phyloP scores from a whole-genome alignment of 2,113 vertebrate genomes.

The Andinoacara biseriatus region DNA sequence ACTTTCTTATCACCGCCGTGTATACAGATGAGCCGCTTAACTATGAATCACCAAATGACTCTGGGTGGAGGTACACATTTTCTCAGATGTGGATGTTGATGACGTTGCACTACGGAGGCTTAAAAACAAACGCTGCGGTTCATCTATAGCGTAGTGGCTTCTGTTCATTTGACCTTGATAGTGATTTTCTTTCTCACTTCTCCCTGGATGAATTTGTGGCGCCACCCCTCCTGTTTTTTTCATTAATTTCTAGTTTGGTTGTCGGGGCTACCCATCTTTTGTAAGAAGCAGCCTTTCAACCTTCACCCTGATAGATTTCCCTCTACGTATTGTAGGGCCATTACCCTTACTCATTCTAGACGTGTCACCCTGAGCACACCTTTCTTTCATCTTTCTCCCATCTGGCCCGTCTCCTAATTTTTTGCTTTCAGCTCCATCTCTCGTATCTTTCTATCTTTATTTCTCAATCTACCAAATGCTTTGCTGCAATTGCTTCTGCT shows the following conservation, averaged over 20 bases:
- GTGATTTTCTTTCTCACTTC: conserved; percentile 13
- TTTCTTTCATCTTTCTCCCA: conserved; percentile 35
- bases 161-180: conserved; percentile 37
- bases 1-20: conserved; percentile 41
- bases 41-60: conserved; percentile 42
- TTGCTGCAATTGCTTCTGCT: conserved; percentile 19
- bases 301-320: conserved; percentile 56
- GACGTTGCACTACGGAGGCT: not conserved
- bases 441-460: conserved; percentile 28
- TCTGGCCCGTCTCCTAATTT: conserved; percentile 8
- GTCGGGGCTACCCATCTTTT: conserved; percentile 29
- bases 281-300: conserved; percentile 43
- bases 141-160: conserved; percentile 1
- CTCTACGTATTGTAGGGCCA: conserved; percentile 34
- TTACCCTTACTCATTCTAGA: conserved; percentile 55
- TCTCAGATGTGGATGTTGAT: not conserved
- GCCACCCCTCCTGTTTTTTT: conserved; percentile 13
- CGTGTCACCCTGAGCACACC: conserved; percentile 46
- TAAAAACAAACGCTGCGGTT: conserved; percentile 14
- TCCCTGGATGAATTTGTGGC: conserved; percentile 10
- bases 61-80: conserved; percentile 11
- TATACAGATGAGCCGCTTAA: conserved; percentile 50
- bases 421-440: conserved; percentile 10
- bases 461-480: not conserved
- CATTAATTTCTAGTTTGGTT: conserved; percentile 27